Percentiles rank a stretch among this genome's conserved stretches.
Evolutionary conservation across 30 jellyfish, hydroid and myxozoan species (phyloP).

Genomic region (Sanderia malayensis): DNA sequence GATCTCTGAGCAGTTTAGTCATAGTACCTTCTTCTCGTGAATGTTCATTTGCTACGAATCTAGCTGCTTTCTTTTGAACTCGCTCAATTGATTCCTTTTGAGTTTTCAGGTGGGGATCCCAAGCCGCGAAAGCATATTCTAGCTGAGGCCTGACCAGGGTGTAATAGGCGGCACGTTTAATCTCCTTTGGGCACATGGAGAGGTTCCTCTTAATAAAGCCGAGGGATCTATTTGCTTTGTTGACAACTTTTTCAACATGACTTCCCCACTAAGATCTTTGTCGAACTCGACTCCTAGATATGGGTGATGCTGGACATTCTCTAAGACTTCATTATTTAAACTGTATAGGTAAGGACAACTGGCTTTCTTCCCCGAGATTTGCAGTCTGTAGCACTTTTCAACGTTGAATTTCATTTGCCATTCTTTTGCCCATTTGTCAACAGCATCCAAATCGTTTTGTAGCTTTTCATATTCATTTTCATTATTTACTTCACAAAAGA

Average conservation of each 20-base stretch:
- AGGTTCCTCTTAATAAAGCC: slow-evolving; percentile 34
- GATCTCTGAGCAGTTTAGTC: no score
- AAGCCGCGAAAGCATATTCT: slow-evolving; percentile 39
- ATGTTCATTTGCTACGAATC: slow-evolving; percentile 18
- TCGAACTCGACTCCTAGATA: no score
- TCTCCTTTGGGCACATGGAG: slow-evolving; percentile 44
- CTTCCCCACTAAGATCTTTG: slow-evolving; percentile 31
- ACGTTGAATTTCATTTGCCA: slow-evolving; percentile 38
- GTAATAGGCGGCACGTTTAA: slow-evolving; percentile 31
- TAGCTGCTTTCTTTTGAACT: slow-evolving; percentile 20
- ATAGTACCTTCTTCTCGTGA: no score
- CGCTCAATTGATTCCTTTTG: slow-evolving; percentile 11
- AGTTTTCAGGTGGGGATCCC: slow-evolving; percentile 44
- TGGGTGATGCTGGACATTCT: slow-evolving; percentile 11
- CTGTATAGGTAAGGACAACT: not conserved
- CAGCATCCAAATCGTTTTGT: slow-evolving; percentile 27
- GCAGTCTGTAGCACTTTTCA: slow-evolving; percentile 15
- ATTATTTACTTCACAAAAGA: slow-evolving; percentile 20
- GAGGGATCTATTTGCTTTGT: slow-evolving; percentile 38
- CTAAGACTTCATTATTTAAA: not conserved
- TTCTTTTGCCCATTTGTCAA: not conserved
- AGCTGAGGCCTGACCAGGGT: slow-evolving; percentile 36
- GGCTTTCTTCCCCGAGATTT: not conserved
- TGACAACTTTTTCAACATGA: slow-evolving; percentile 34
- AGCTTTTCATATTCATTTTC: slow-evolving; percentile 10